Evolutionary conservation across 2,888 invertebrate genomes (phyloP), one percentile per base, ranked within the genome.

Genomic region (Drosophila affinis): DNA sequence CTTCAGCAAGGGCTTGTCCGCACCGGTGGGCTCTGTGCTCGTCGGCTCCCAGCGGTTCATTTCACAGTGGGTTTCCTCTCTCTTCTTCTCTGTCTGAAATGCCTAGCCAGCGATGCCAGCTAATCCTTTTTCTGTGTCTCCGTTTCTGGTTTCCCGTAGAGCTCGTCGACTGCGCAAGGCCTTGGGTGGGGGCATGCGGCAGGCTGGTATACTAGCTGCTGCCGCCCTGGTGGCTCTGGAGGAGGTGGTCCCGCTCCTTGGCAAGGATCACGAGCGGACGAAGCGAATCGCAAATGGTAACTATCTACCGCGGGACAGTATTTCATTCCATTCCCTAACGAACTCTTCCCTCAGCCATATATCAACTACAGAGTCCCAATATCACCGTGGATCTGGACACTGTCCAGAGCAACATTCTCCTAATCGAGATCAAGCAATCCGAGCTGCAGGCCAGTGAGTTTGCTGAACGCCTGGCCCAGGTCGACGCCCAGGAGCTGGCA

Each of bases 141-240:
- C 39, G n/a, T 39, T 39, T 39, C 39, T 39, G 14, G 14, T 39
- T 39, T 39, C 39, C 7, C n/a, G n/a, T 7, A 97, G 97, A 87
- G 97, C 98, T 0, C 94, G 95, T 10, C 94, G 97, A 60, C 84
- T 95, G 47, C 94, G 98, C 61, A 98, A 99, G 93, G 96, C 95
- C 53, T 91, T 99, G 49, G 99, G 99, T 24, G 99, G 99, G 34
- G 98, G 96, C 1, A 97, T 98, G 98, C 94, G 99, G 62, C 99
- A 99, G 93, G 95, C 94, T 47, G 99, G 99, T 6, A 93, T 98
- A 53, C 89, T 99, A 58, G 98, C 98, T 0, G 98, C 98, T 0
- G 97, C 98, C 1, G 98, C 97, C 0, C 87, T 97, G 4, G 95
- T 97, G 29, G 96, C 97, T 0, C 91, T 99, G n/a, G 95, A 97